phyloP scores from a whole-genome alignment of 2,113 vertebrate species.

The Xiphophorus maculatus region DNA sequence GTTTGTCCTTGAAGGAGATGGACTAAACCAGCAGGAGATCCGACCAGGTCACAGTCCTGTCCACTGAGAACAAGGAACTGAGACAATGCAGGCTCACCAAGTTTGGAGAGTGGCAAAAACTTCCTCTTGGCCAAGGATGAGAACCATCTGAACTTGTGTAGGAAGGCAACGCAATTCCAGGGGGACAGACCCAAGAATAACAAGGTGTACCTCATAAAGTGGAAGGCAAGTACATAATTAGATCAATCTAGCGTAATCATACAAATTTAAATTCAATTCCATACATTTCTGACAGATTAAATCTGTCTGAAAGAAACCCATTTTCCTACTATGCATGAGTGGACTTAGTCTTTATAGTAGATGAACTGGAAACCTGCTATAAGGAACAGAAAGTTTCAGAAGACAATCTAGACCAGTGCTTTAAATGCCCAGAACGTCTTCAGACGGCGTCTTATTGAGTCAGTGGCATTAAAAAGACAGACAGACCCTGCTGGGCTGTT shows the following conservation, averaged over 20 bases:
- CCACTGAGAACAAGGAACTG: background rate
- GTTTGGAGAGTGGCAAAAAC: background rate
- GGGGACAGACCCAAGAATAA: background rate
- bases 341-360: slow-evolving; percentile 34
- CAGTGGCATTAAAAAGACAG: slow-evolving; percentile 38
- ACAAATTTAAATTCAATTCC: background rate
- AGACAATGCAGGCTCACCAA: background rate
- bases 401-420: slow-evolving; percentile 40
- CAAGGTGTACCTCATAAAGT: too few relatives aligned
- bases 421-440: slow-evolving; percentile 42
- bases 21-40: background rate
- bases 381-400: slow-evolving; percentile 30
- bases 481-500: slow-evolving; percentile 37
- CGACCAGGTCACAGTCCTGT: background rate
- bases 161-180: too few relatives aligned
- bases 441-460: slow-evolving; percentile 23
- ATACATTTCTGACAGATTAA: background rate
- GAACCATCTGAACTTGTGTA: too few relatives aligned
- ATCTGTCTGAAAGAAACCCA: background rate
- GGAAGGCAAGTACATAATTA: too few relatives aligned
- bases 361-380: slow-evolving; percentile 15
- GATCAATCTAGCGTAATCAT: too few relatives aligned
- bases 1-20: background rate
- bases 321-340: background rate
- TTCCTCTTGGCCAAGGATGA: background rate